Evolutionary conservation across 2,888 invertebrate genomes (phyloP).

Genomic region (Melanotus villosus): DNA sequence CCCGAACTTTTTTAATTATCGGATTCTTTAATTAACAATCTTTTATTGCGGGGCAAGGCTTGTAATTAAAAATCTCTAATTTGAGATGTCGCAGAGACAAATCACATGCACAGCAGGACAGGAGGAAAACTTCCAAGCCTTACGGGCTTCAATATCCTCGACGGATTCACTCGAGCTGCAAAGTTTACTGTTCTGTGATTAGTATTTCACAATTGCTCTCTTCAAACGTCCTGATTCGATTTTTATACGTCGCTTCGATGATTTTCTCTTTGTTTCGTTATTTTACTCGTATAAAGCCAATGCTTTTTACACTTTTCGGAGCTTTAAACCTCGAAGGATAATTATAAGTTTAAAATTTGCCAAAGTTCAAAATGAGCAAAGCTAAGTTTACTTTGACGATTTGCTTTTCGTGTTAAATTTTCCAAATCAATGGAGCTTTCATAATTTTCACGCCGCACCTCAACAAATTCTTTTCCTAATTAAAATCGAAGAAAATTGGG

Average conservation of each 20-base stretch:
- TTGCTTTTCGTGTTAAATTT: no score
- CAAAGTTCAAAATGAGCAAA: no score
- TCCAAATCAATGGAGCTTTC: no score
- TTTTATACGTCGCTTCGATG: conserved; percentile 39
- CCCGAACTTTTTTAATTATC: conserved; percentile 47
- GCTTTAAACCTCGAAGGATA: no score
- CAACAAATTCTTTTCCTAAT: no score
- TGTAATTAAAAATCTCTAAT: conserved; percentile 51
- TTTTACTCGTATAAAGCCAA: no score
- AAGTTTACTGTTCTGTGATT: conserved; percentile 46
- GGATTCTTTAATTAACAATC: conserved; percentile 50
- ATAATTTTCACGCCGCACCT: no score
- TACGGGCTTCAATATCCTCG: conserved; percentile 34
- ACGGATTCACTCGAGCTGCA: conserved; percentile 22
- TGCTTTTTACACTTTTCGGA: no score
- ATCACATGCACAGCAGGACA: conserved; percentile 39
- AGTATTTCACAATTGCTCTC: conserved; percentile 37
- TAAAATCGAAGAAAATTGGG: no score
- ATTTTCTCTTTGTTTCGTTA: conserved; percentile 34
- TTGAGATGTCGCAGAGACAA: conserved; percentile 45
- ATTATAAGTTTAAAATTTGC: no score
- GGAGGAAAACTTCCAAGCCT: conserved; percentile 33
- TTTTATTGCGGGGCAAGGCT: conserved; percentile 33
- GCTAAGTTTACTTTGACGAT: no score
- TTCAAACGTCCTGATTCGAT: conserved; percentile 41